Conservation (phyloP, 2,113 vertebrate genomes). For the Silurus meridionalis region DNA sequence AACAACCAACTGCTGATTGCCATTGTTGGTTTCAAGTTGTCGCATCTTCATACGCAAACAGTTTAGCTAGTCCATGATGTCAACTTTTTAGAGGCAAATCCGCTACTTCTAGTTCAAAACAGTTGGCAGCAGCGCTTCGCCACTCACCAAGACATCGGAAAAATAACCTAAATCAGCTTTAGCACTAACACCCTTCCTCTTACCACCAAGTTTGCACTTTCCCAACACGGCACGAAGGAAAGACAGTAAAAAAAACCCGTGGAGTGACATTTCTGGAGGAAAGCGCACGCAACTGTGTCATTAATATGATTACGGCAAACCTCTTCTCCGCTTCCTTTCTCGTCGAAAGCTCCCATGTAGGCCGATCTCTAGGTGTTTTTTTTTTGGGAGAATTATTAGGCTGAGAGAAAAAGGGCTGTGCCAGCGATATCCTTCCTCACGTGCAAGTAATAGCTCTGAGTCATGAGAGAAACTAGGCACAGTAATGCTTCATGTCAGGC, state of each 20-base stretch:
- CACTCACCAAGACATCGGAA: slow-evolving; percentile 38
- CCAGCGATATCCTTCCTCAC: slow-evolving; percentile 30
- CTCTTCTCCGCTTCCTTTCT: not conserved
- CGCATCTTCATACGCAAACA: not conserved
- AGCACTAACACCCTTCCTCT: not conserved
- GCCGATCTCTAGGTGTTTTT: not conserved
- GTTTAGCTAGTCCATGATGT: slow-evolving; percentile 2
- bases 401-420: slow-evolving; percentile 24
- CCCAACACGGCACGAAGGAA: not conserved
- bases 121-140: slow-evolving; percentile 50
- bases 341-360: slow-evolving; percentile 30
- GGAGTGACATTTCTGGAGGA: slow-evolving; percentile 8
- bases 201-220: slow-evolving; percentile 9
- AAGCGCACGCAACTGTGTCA: slow-evolving; percentile 20
- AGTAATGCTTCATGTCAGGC: slow-evolving; percentile 61
- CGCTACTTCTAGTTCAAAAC: not conserved
- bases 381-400: slow-evolving; percentile 21
- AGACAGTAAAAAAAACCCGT: not conserved
- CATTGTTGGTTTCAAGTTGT: not conserved
- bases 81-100: slow-evolving; percentile 56
- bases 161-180: slow-evolving; percentile 59
- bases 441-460: slow-evolving; percentile 52
- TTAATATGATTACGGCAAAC: slow-evolving; percentile 20
- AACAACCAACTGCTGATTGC: not conserved
- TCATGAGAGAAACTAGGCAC: slow-evolving; percentile 50